Evolutionary conservation across 2,888 invertebrate genomes (phyloP), one percentile per base, ranked within the genome.

Genomic region (Lepidocyrtoides sp.): DNA sequence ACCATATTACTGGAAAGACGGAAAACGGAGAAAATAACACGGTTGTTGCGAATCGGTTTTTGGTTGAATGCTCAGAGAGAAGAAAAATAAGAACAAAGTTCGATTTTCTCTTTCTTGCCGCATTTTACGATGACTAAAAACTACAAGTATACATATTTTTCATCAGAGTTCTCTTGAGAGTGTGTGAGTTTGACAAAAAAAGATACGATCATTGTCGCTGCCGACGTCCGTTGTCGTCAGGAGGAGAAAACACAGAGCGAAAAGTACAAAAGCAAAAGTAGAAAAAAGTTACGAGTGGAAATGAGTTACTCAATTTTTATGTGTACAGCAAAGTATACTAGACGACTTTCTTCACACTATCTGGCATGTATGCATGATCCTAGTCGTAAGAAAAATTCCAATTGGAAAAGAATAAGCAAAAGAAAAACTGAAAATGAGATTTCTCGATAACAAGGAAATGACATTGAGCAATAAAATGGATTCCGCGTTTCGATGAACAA

Each of bases 401-500:
- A 14, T 14, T 23, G 23, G 44, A 44, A 72, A 72, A 72, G 44
- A 44, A 72, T 14, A 17, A 36, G 23, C 17, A 10, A 12, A 63
- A 10, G n/a, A 72, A 72, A 72, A 72, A 20, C 32, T 44, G 72
- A 44, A 72, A 72, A 72, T 72, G 72, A 23, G 72, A 72, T 72
- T 72, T 23, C 1, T 3, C 23, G 72, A 72, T 72, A 72, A 72
- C 72, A 44, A 72, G 72, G 44, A 69, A 69, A 69, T 36, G 69
- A 72, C 72, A 72, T 72, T 72, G 72, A 72, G 72, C 72, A 72
- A 72, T 72, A 72, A 72, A 72, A 44, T 69, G 44, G 44, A 72
- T 72, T 72, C 72, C 72, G 20, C 20, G 20, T 72, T 72, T 41
- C 69, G 69, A 36, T 17, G 36, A 69, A 32, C 17, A 10, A 36